phyloP scores from a whole-genome alignment of 2,888 invertebrate genomes.

The Meloe dianella region DNA sequence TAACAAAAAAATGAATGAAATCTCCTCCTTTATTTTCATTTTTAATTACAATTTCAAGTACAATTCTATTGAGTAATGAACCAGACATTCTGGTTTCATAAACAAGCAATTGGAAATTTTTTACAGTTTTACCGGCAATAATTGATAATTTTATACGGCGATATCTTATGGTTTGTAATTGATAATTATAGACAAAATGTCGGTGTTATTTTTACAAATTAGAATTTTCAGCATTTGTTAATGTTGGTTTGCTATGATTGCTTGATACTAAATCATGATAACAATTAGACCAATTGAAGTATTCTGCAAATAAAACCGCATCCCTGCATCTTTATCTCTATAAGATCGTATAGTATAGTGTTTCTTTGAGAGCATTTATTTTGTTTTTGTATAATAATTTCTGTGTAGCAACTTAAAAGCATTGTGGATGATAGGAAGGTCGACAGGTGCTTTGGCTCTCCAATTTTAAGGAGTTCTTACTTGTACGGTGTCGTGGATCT shows the following conservation, averaged over 20 bases:
- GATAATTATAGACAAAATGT: constrained; percentile 25
- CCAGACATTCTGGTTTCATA: neutral
- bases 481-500: no score
- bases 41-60: neutral
- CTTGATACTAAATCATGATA: neutral
- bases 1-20: neutral
- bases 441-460: no score
- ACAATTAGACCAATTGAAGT: neutral
- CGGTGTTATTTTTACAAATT: constrained; percentile 24
- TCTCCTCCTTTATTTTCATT: neutral
- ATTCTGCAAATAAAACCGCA: neutral
- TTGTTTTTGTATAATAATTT: no score
- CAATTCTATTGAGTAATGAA: neutral
- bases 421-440: no score
- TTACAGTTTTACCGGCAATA: neutral
- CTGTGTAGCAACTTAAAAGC: no score
- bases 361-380: no score
- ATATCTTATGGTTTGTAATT: constrained; percentile 11
- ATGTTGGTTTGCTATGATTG: neutral
- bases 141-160: neutral
- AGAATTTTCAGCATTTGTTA: constrained; percentile 20
- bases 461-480: no score
- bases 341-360: no score
- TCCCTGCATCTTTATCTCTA: no score
- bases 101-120: neutral